Conservation (phyloP, 2,888 invertebrate species). For the Lypha dubia region DNA sequence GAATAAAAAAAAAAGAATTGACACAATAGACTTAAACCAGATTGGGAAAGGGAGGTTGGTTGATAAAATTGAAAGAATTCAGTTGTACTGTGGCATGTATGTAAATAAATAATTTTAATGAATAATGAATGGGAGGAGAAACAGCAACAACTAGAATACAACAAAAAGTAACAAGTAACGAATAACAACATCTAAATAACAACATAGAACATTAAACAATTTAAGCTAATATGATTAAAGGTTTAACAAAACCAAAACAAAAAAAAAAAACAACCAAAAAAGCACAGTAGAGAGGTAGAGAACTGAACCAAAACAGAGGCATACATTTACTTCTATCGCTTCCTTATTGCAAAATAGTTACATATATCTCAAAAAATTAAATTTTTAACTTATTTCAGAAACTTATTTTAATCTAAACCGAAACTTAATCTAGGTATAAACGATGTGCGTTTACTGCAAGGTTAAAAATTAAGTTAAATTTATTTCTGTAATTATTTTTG, state of each 20-base stretch:
- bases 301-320: too few relatives aligned
- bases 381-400: too few relatives aligned
- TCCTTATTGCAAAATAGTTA: too few relatives aligned
- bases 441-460: too few relatives aligned
- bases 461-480: too few relatives aligned
- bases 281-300: background rate
- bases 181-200: conserved; percentile 39
- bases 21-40: conserved; percentile 47
- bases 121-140: conserved; percentile 51
- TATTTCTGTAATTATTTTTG: too few relatives aligned
- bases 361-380: too few relatives aligned
- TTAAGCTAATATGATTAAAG: conserved; percentile 67
- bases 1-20: conserved; percentile 19
- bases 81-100: conserved; percentile 39
- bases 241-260: conserved; percentile 24
- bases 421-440: too few relatives aligned
- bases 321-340: too few relatives aligned
- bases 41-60: too few relatives aligned
- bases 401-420: too few relatives aligned
- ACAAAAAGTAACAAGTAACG: background rate
- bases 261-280: background rate
- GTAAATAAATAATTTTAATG: conserved; percentile 49
- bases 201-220: conserved; percentile 64
- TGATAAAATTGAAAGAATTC: conserved; percentile 25
- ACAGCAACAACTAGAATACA: conserved; percentile 12